phyloP scores from a whole-genome alignment of 2,888 invertebrate species.

The Drosophila lacicola region DNA sequence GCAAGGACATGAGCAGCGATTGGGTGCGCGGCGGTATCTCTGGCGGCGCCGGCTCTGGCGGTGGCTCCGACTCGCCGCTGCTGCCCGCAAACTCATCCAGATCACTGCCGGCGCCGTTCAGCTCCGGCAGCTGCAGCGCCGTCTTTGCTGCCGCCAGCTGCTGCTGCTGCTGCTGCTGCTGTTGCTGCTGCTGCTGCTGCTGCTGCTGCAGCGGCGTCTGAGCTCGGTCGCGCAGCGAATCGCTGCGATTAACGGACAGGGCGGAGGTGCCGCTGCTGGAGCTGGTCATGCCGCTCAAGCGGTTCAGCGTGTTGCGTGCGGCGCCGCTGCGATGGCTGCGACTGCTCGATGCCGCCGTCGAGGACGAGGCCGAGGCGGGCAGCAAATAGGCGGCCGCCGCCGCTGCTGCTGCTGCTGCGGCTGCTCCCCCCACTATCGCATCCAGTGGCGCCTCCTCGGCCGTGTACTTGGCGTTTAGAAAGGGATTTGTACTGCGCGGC shows the following conservation, averaged over 20 bases:
- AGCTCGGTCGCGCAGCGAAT: constrained; percentile 51
- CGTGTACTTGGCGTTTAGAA: constrained; percentile 82
- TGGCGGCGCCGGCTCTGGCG: constrained; percentile 94
- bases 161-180: constrained; percentile 48
- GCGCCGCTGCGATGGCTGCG: constrained; percentile 85
- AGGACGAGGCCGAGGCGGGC: constrained; percentile 72
- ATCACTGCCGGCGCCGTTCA: constrained; percentile 50
- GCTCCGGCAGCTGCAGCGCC: constrained; percentile 68
- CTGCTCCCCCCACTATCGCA: constrained; percentile 22
- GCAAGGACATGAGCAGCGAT: constrained; percentile 88
- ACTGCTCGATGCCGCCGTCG: constrained; percentile 79
- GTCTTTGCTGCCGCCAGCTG: constrained; percentile 23
- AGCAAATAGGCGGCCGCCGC: constrained; percentile 58
- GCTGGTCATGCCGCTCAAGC: constrained; percentile 87
- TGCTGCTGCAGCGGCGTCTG: constrained; percentile 17
- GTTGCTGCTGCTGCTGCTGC: constrained; percentile 27
- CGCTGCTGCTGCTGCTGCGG: constrained; percentile 31
- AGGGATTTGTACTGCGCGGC: constrained; percentile 84
- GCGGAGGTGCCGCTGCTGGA: constrained; percentile 86
- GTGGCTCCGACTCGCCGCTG: constrained; percentile 87
- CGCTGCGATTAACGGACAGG: constrained; percentile 69
- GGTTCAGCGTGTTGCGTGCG: constrained; percentile 68
- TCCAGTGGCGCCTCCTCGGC: constrained; percentile 68
- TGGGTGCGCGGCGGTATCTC: constrained; percentile 95
- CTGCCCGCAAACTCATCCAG: constrained; percentile 63